phyloP scores from a whole-genome alignment of 1,140 invertebrate species.

The Brachionus manjavacas region DNA sequence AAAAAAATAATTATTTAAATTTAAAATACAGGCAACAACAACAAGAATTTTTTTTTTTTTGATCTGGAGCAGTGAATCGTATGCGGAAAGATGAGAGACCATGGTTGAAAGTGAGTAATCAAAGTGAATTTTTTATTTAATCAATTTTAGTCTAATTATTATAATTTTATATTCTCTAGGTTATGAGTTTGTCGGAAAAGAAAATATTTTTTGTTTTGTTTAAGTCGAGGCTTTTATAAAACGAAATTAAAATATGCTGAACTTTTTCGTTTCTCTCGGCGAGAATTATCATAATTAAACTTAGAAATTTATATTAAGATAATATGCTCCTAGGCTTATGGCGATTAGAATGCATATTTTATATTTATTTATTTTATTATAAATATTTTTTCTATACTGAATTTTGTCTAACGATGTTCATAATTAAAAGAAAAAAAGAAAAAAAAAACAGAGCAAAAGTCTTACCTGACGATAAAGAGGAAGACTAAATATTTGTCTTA shows the following conservation, averaged over 20 bases:
- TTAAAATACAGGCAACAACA: not conserved
- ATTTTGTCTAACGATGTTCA: not conserved
- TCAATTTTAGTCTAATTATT: conserved; percentile 8
- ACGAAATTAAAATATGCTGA: conserved; percentile 13
- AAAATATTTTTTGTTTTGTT: conserved; percentile 10
- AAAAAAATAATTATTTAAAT: not conserved
- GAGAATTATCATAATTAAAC: conserved; percentile 19
- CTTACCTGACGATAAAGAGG: not conserved
- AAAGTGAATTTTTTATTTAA: not conserved
- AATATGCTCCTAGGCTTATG: conserved; percentile 10
- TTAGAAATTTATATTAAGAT: not conserved
- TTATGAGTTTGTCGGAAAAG: not conserved
- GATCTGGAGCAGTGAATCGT: not conserved
- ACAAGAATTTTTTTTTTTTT: not conserved
- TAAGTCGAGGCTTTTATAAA: conserved; percentile 2
- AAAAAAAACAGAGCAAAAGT: not conserved
- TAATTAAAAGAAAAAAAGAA: not conserved
- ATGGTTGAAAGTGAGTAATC: not conserved
- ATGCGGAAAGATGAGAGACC: conserved; percentile 17
- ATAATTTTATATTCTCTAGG: conserved; percentile 23
- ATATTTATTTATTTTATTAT: conserved; percentile 17
- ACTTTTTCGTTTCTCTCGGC: not conserved
- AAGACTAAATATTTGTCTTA: conserved; percentile 7
- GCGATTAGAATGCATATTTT: conserved; percentile 27
- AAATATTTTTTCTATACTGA: conserved; percentile 18